These are phyloP conservation scores for Propithecus perrieri DNA, from an alignment of 2,797 vertebrate genomes.

Conservation along the genomic window DNA sequence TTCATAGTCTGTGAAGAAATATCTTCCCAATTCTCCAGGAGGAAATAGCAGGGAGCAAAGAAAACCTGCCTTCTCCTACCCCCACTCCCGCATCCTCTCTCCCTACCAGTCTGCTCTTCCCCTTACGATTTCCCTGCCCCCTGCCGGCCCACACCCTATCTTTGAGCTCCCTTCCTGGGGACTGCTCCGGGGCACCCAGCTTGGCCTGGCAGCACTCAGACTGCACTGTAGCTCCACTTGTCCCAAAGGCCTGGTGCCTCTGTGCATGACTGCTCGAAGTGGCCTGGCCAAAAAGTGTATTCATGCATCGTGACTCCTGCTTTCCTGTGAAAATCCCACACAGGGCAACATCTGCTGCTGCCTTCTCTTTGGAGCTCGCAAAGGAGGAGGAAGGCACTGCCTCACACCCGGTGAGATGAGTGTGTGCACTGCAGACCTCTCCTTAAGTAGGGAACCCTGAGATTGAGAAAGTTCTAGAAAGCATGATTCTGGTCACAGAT, in stretches of 20 bases:
- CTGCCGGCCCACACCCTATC: fast-evolving
- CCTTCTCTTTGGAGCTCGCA: background rate
- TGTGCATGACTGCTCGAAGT: background rate
- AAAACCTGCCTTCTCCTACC: background rate
- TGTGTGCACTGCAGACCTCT: background rate
- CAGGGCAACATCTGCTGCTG: background rate
- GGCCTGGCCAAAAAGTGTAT: background rate
- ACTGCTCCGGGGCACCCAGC: too few relatives aligned
- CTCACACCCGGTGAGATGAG: background rate
- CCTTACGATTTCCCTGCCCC: background rate
- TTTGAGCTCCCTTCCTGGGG: background rate
- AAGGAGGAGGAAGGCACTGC: background rate
- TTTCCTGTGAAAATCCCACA: background rate
- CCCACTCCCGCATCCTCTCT: background rate
- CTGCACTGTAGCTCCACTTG: too few relatives aligned
- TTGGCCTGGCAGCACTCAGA: background rate
- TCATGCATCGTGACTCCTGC: background rate
- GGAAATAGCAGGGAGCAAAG: background rate
- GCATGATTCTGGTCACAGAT: background rate
- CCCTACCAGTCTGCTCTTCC: background rate
- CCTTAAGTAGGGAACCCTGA: background rate
- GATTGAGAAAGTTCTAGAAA: background rate
- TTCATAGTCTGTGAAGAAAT: background rate
- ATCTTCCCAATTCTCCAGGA: background rate
- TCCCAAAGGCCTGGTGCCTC: background rate